Evolutionary conservation across 2,113 vertebrate species (phyloP).

Genomic region (Saccopteryx bilineata): DNA sequence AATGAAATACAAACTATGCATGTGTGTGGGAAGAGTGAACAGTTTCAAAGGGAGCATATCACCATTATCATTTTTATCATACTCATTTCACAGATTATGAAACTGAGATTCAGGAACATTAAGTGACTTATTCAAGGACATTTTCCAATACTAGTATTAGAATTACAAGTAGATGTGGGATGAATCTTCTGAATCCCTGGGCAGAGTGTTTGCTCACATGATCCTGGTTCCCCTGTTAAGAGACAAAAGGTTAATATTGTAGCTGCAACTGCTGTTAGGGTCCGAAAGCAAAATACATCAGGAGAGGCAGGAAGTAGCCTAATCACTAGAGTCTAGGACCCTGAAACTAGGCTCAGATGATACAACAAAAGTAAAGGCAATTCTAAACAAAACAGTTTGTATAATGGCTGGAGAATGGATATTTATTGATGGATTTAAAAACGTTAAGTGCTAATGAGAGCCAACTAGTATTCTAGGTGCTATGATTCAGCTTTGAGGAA

Average conservation of each 20-base stretch:
- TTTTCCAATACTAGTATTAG: neutral
- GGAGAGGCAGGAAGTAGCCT: neutral
- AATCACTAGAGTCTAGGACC: neutral
- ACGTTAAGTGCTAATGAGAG: neutral
- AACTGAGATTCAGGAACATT: neutral
- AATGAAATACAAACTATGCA: neutral
- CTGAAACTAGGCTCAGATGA: neutral
- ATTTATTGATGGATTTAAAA: neutral
- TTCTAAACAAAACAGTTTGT: neutral
- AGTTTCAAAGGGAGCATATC: neutral
- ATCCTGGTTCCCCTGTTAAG: neutral
- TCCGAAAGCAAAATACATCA: neutral
- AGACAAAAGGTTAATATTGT: neutral
- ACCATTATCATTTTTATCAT: neutral
- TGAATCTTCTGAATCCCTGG: neutral
- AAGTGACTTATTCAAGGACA: neutral
- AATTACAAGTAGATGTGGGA: neutral
- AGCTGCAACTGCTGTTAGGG: neutral
- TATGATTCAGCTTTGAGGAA: neutral
- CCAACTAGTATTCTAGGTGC: neutral
- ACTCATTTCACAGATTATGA: neutral
- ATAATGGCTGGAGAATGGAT: neutral
- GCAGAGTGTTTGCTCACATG: neutral
- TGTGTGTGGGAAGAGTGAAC: rapidly evolving
- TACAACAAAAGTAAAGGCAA: conserved; percentile 4